Percentiles rank a stretch among this genome's conserved stretches.
These are phyloP conservation scores for Apostichopus parvimensis DNA, from an alignment of 35 echinoderm and acorn worm species.

Conservation along the genomic window DNA sequence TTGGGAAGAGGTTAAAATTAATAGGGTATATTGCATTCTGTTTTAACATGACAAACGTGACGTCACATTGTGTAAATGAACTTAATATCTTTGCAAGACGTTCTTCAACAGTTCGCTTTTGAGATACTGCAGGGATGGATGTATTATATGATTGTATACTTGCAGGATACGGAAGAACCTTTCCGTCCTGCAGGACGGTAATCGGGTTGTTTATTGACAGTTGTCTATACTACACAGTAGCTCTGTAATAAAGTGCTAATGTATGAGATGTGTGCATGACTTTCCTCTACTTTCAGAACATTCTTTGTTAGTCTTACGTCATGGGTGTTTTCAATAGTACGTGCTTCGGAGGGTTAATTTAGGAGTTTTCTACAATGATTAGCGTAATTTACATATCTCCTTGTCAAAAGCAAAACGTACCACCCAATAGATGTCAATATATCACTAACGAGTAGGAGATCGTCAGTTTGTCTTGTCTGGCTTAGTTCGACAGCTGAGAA, in stretches of 20 bases:
- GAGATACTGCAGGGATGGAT: too few species aligned
- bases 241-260: neutral
- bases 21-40: neutral
- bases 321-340: neutral
- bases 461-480: neutral
- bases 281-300: neutral
- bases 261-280: slow-evolving; percentile 1
- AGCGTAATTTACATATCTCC: slow-evolving; percentile 8
- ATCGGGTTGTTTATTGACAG: slow-evolving; percentile 2
- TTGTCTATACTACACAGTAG: neutral
- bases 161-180: too few species aligned
- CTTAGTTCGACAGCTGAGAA: neutral
- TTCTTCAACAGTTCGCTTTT: too few species aligned
- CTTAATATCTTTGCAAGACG: too few species aligned
- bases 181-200: too few species aligned
- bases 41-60: too few species aligned
- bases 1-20: too few species aligned
- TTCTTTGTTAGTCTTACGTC: neutral
- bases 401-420: neutral
- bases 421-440: neutral
- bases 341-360: neutral
- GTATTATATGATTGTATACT: too few species aligned
- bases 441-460: neutral
- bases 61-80: too few species aligned
- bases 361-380: neutral